phyloP scores from a whole-genome alignment of 1,140 invertebrate genomes.

The Meloidogyne hapla region DNA sequence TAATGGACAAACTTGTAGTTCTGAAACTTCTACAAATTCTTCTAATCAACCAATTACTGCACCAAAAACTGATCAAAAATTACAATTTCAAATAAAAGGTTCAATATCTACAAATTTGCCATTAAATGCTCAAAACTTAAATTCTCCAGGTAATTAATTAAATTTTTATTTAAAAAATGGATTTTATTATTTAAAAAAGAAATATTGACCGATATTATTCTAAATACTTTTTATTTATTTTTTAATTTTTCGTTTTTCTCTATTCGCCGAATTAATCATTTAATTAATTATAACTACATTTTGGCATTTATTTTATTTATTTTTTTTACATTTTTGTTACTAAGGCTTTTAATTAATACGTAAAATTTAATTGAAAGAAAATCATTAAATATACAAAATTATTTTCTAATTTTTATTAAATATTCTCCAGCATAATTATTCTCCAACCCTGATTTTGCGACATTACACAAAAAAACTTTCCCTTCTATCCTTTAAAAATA shows the following conservation, averaged over 20 bases:
- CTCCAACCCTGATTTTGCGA: too few species aligned
- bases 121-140: conserved; percentile 44
- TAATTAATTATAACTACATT: background rate
- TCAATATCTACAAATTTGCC: conserved; percentile 46
- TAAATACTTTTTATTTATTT: background rate
- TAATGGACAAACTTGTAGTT: conserved; percentile 4
- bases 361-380: too few species aligned
- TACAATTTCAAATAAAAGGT: conserved; percentile 45
- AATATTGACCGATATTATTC: too few species aligned
- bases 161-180: background rate
- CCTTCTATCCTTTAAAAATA: too few species aligned
- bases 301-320: too few species aligned
- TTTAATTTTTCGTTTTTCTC: background rate
- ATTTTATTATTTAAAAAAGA: background rate
- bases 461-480: too few species aligned
- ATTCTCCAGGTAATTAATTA: conserved; percentile 42
- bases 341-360: too few species aligned
- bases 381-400: too few species aligned
- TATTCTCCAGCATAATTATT: too few species aligned
- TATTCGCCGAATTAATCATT: conserved; percentile 11
- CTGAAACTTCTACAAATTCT: background rate
- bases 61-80: conserved; percentile 46
- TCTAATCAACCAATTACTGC: too few species aligned
- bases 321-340: too few species aligned
- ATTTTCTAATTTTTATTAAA: too few species aligned